Conservation (phyloP, 2,797 vertebrate species). For the Sebastes oblongus region DNA sequence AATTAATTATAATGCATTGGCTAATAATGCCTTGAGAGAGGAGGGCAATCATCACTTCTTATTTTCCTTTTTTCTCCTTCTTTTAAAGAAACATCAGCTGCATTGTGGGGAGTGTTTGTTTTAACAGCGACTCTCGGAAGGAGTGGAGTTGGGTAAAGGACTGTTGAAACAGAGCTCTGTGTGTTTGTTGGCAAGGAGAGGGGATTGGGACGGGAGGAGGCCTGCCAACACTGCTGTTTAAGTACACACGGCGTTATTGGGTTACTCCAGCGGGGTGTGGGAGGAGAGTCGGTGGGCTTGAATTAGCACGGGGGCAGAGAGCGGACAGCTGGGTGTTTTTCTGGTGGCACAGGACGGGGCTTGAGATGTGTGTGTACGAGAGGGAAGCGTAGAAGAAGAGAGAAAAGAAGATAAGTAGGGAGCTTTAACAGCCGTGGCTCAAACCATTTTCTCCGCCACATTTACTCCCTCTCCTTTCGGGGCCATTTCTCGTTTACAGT, state of each 20-base stretch:
- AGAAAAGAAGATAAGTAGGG: conserved; percentile 3
- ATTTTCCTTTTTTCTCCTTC: conserved; percentile 21
- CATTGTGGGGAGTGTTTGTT: conserved; percentile 69
- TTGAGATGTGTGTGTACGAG: neutral
- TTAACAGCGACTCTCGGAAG: conserved; percentile 60
- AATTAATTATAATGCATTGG: conserved; percentile 78
- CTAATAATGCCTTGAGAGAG: conserved; percentile 74
- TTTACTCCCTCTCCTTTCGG: conserved; percentile 47
- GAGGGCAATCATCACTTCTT: conserved; percentile 56
- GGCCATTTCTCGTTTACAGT: conserved; percentile 58
- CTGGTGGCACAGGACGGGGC: conserved; percentile 47
- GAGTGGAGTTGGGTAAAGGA: conserved; percentile 49
- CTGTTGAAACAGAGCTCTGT: conserved; percentile 72
- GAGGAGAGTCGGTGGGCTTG: conserved; percentile 30
- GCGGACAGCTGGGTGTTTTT: conserved; percentile 62
- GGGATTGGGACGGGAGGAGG: conserved; percentile 54
- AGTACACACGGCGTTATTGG: conserved; percentile 83
- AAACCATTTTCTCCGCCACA: conserved; percentile 50
- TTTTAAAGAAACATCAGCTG: conserved; percentile 47
- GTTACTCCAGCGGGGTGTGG: conserved; percentile 80
- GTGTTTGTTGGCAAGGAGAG: conserved; percentile 80
- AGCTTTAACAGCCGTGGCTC: conserved; percentile 15
- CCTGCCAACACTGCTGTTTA: conserved; percentile 84
- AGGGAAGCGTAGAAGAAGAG: neutral
- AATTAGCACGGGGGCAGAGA: conserved; percentile 55